phyloP scores from a whole-genome alignment of 2,113 vertebrate genomes.

The Aegotheles bennettii region DNA sequence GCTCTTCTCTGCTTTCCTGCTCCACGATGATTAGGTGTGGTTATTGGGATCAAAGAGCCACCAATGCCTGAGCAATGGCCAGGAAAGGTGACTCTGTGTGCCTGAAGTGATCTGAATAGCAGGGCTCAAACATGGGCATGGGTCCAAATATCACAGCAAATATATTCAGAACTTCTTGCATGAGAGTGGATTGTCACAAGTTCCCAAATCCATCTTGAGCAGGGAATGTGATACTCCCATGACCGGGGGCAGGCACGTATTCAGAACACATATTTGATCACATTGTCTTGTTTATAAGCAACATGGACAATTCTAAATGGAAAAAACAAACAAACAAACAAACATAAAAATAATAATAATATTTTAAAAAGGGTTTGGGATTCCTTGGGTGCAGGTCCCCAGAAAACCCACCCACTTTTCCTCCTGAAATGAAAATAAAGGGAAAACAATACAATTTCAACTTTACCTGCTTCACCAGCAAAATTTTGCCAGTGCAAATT shows the following conservation, averaged over 20 bases:
- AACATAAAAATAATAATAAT: too few relatives aligned
- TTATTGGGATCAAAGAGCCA: background rate
- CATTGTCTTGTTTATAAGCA: background rate
- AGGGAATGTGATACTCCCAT: rapidly evolving
- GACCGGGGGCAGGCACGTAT: background rate
- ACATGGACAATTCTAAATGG: background rate
- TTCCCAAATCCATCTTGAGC: background rate
- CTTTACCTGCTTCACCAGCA: background rate
- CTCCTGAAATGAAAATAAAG: background rate
- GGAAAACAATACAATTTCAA: background rate
- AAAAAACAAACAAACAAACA: background rate
- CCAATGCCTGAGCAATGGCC: background rate
- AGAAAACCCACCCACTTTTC: background rate
- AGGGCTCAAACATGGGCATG: background rate
- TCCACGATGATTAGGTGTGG: background rate
- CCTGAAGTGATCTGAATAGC: background rate
- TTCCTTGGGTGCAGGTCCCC: background rate
- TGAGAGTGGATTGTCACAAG: background rate
- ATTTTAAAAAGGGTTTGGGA: background rate
- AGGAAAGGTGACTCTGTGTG: background rate
- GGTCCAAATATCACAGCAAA: background rate
- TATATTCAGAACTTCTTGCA: background rate
- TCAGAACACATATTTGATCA: background rate
- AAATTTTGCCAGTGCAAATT: background rate
- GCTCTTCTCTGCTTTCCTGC: background rate